Evolutionary conservation across 2,113 vertebrate species (phyloP).

Genomic region (Pomatostomus ruficeps): DNA sequence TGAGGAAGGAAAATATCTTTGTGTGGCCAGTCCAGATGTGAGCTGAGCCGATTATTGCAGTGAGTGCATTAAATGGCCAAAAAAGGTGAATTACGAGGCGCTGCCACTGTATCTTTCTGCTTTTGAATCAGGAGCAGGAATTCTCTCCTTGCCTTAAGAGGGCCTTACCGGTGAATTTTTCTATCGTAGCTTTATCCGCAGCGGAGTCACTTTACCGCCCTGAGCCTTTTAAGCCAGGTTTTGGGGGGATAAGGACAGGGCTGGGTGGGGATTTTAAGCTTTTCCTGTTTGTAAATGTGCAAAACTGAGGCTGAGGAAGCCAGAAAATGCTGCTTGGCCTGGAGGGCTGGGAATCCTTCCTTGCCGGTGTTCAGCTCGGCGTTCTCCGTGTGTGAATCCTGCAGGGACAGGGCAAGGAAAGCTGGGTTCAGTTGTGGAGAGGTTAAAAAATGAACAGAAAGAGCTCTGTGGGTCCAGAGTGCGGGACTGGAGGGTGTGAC

Average conservation of each 20-base stretch:
- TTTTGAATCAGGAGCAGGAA: not conserved
- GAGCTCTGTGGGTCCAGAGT: too few relatives aligned
- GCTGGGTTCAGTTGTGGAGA: accelerated
- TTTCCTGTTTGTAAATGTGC: not conserved
- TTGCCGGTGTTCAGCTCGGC: not conserved
- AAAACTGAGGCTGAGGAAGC: not conserved
- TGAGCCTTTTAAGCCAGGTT: not conserved
- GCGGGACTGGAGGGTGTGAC: accelerated
- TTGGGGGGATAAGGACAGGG: not conserved
- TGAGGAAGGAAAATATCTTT: not conserved
- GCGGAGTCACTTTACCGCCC: not conserved
- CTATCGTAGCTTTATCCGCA: not conserved
- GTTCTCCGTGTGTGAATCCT: not conserved
- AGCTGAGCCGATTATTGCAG: not conserved
- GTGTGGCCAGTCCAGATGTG: not conserved
- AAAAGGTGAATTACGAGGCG: accelerated
- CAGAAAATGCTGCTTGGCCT: not conserved
- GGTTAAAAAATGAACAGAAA: too few relatives aligned
- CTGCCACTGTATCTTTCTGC: not conserved
- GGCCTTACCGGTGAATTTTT: not conserved
- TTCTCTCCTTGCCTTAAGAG: not conserved
- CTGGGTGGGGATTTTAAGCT: not conserved
- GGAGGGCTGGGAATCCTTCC: not conserved
- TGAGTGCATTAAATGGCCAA: not conserved
- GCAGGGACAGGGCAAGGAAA: not conserved